A percentile compares a stretch with the other conserved stretches of the same genome.
Conservation (phyloP, 2,888 invertebrate species). For the Dromius quadrimaculatus region DNA sequence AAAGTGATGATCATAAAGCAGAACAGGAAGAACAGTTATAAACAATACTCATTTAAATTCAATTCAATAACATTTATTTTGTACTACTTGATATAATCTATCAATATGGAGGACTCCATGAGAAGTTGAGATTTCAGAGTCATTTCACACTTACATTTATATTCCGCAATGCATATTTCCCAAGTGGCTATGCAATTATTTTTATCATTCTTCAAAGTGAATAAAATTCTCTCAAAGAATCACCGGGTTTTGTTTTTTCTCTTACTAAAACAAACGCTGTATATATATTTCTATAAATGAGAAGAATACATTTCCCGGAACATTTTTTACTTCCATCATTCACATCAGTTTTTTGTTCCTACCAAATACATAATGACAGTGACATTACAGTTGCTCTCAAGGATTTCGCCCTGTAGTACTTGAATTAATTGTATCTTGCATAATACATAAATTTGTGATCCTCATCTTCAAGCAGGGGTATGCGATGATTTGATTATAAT, state of each 20-base stretch:
- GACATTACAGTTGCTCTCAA: too few species aligned
- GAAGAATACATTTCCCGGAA: too few species aligned
- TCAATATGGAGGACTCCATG: background rate
- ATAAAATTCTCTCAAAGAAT: background rate
- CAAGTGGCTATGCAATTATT: slow-evolving; percentile 7
- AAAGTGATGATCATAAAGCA: slow-evolving; percentile 26
- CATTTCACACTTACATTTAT: slow-evolving; percentile 21
- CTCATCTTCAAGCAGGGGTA: background rate
- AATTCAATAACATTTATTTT: too few species aligned
- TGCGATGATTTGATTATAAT: background rate
- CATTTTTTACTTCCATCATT: too few species aligned
- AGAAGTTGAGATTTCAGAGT: slow-evolving; percentile 1
- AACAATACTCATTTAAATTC: slow-evolving; percentile 42
- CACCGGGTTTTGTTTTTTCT: slow-evolving; percentile 10
- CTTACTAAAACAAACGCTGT: background rate
- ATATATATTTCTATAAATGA: too few species aligned
- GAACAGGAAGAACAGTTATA: slow-evolving; percentile 20
- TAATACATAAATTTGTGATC: background rate
- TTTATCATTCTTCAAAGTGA: slow-evolving; percentile 3
- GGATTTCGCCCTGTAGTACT: too few species aligned
- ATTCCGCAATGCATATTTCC: slow-evolving; percentile 19
- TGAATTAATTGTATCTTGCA: background rate
- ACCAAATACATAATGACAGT: too few species aligned
- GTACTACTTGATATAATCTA: background rate
- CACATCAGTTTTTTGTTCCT: too few species aligned